phyloP scores from a whole-genome alignment of 2,888 invertebrate genomes.

The Napeogenes inachia region DNA sequence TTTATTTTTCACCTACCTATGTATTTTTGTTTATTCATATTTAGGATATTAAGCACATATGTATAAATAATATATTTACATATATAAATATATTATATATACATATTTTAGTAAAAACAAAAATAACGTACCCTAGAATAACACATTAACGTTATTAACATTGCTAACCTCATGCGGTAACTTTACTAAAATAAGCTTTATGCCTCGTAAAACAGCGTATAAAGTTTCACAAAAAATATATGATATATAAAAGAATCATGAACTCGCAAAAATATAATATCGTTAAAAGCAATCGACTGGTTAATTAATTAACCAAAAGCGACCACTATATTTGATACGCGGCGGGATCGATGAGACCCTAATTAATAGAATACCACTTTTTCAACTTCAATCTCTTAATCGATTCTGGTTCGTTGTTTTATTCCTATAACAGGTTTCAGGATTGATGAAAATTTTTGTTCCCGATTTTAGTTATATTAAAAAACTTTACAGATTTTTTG shows the following conservation, averaged over 20 bases:
- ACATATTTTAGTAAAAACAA: too few species aligned
- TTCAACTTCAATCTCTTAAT: constrained; percentile 34
- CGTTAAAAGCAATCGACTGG: constrained; percentile 30
- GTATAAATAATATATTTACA: too few species aligned
- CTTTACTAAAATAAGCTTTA: not conserved
- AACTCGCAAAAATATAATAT: constrained; percentile 30
- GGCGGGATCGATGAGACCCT: constrained; percentile 23
- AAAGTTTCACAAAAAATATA: constrained; percentile 18
- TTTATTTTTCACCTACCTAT: too few species aligned
- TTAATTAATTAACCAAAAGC: constrained; percentile 36
- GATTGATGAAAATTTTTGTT: constrained; percentile 20
- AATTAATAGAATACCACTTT: constrained; percentile 35
- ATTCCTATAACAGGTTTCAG: constrained; percentile 22
- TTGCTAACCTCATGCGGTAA: not conserved
- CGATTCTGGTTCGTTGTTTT: constrained; percentile 30
- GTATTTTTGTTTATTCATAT: too few species aligned
- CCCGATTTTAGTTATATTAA: constrained; percentile 11
- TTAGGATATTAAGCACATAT: too few species aligned
- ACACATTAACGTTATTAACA: too few species aligned
- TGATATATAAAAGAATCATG: constrained; percentile 25
- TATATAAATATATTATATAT: too few species aligned
- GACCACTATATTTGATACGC: constrained; percentile 30
- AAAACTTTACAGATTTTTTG: constrained; percentile 3
- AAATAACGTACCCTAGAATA: too few species aligned
- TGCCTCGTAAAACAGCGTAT: constrained; percentile 3